Evolutionary conservation across 2,797 vertebrate genomes (phyloP), one percentile per base, ranked within the genome.

Genomic region (Chaunax sp.): DNA sequence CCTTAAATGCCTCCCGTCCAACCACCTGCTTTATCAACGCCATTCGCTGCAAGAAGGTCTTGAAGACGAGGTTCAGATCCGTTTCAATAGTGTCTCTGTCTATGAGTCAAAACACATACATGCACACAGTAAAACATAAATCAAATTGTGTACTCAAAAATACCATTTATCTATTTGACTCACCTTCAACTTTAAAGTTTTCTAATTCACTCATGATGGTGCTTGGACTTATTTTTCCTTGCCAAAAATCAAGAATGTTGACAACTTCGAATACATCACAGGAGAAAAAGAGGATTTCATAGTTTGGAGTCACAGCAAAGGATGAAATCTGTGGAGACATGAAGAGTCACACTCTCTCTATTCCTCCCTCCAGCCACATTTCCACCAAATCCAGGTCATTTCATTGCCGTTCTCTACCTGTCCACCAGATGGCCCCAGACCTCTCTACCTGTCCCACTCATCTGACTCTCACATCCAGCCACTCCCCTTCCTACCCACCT

Each of bases 231-330:
- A 28, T 11, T 1, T 7, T 46, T 0, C 2, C 0, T 0, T 69
- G 22, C 9, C 71, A 12, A 52, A 82, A 86, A 30, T 90, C 57
- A 3, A 80, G 6, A 72, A 93, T 92, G 30, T 40, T 73, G 64
- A 80, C 68, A 47, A 81, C 33, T 65, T 60, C 16, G 6, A 5
- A 3, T 12, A 85, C 2, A 0, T 76, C 58, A 20, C 86, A 66
- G 11, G 90, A 87, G 67, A 93, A 93, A 50, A 92, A 91, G 20
- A 78, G 0, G 1, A 93, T 75, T 12, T 91, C 86, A 64, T 93
- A 93, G 68, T 93, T 92, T 64, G 92, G 92, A 44, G 50, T 51
- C 50, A 89, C 86, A 0, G 5, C 12, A 51, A 92, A 91, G 20
- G 75, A 71, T 15, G 86, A 2, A 70, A 92, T 88, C 92, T 92